phyloP scores from a whole-genome alignment of 2,797 vertebrate genomes.

The Gastrophryne carolinensis region DNA sequence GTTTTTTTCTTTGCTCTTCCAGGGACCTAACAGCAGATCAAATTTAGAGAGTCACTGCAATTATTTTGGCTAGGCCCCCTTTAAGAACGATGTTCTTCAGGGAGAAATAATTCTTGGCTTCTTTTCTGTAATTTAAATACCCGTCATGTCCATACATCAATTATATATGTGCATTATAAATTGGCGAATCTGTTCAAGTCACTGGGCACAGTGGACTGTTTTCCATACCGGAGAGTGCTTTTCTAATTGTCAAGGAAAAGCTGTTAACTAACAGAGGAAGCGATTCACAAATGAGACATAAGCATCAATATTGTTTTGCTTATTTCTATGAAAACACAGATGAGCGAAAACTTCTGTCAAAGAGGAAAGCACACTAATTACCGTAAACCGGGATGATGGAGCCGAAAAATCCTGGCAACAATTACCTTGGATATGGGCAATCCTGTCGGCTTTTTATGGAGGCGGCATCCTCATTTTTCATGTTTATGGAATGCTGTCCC shows the following conservation, averaged over 20 bases:
- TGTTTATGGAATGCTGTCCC: not conserved
- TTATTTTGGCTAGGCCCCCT: too few species aligned
- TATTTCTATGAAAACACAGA: constrained; percentile 32
- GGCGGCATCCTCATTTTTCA: not conserved
- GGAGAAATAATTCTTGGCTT: too few species aligned
- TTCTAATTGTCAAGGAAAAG: constrained; percentile 11
- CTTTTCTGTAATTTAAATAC: not conserved
- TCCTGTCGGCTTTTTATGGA: not conserved
- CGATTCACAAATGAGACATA: constrained; percentile 18
- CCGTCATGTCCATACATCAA: not conserved
- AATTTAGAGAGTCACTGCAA: too few species aligned
- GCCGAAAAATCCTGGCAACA: constrained; percentile 12
- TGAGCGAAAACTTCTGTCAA: constrained; percentile 12
- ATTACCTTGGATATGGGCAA: constrained; percentile 12
- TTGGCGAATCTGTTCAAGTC: not conserved
- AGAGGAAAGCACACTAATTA: constrained; percentile 11
- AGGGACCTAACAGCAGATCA: too few species aligned
- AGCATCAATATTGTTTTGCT: constrained; percentile 5
- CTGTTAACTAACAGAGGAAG: constrained; percentile 18
- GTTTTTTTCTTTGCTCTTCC: too few species aligned
- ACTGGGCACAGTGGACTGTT: not conserved
- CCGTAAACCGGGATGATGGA: constrained; percentile 1
- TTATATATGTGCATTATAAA: not conserved
- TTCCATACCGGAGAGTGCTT: not conserved
- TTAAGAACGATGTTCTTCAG: too few species aligned